These are phyloP conservation scores for Sipha flava DNA, from an alignment of 1,140 invertebrate species.

Conservation along the genomic window DNA sequence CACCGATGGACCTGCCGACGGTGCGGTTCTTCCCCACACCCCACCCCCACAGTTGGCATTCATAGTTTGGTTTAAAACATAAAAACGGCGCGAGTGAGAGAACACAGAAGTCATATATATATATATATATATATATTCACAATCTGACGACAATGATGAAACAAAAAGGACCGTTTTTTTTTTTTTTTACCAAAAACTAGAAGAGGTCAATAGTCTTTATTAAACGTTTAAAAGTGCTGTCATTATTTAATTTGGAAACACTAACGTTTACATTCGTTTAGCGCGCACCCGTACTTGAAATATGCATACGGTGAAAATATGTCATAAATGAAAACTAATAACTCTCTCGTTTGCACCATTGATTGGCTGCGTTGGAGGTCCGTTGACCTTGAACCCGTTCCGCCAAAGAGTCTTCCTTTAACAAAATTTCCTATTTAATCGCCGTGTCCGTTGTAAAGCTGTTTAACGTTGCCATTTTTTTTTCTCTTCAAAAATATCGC, in stretches of 20 bases:
- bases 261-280: not conserved
- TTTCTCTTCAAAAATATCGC: not conserved
- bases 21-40: not conserved
- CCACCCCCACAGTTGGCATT: not conserved
- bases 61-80: not conserved
- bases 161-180: constrained; percentile 20
- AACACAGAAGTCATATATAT: not conserved
- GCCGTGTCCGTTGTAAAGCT: constrained; percentile 6
- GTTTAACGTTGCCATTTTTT: constrained; percentile 22
- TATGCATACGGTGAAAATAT: not conserved
- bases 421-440: constrained; percentile 25
- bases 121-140: constrained; percentile 1
- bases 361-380: constrained; percentile 31
- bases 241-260: constrained; percentile 10
- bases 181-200: not conserved
- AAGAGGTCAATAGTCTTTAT: constrained; percentile 19
- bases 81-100: not conserved
- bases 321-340: constrained; percentile 29
- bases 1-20: constrained; percentile 6
- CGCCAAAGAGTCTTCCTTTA: constrained; percentile 24
- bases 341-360: constrained; percentile 18
- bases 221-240: not conserved
- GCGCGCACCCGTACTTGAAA: not conserved
- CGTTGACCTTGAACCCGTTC: constrained; percentile 33
- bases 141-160: constrained; percentile 14